phyloP scores from a whole-genome alignment of 2,113 vertebrate species.

The Prietella phreatophila region DNA sequence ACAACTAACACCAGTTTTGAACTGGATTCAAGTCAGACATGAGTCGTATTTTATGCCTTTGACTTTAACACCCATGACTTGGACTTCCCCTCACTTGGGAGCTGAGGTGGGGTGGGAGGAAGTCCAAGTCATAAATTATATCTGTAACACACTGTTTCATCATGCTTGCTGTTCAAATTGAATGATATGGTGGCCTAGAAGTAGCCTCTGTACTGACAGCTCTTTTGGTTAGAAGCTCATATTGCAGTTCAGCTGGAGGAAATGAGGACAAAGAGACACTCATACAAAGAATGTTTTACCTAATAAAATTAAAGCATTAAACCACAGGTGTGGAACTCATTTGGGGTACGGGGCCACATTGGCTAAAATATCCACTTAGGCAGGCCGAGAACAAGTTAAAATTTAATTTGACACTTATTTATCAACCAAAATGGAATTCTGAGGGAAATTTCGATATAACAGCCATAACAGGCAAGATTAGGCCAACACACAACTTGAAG shows the following conservation, averaged over 20 bases:
- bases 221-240: neutral
- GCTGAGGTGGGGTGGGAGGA: too few relatives aligned
- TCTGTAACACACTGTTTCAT: neutral
- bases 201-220: neutral
- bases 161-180: neutral
- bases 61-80: neutral
- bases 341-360: too few relatives aligned
- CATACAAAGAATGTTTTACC: neutral
- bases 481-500: too few relatives aligned
- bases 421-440: too few relatives aligned
- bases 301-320: neutral
- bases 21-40: neutral
- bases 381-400: too few relatives aligned
- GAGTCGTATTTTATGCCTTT: neutral
- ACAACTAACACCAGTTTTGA: neutral
- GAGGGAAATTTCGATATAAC: too few relatives aligned
- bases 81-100: neutral
- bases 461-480: too few relatives aligned
- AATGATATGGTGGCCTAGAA: neutral
- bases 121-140: neutral
- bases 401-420: too few relatives aligned
- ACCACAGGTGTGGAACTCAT: neutral
- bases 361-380: too few relatives aligned
- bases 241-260: neutral
- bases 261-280: conserved; percentile 21